Conservation (phyloP, 2,797 vertebrate species). For the Carapus acus region DNA sequence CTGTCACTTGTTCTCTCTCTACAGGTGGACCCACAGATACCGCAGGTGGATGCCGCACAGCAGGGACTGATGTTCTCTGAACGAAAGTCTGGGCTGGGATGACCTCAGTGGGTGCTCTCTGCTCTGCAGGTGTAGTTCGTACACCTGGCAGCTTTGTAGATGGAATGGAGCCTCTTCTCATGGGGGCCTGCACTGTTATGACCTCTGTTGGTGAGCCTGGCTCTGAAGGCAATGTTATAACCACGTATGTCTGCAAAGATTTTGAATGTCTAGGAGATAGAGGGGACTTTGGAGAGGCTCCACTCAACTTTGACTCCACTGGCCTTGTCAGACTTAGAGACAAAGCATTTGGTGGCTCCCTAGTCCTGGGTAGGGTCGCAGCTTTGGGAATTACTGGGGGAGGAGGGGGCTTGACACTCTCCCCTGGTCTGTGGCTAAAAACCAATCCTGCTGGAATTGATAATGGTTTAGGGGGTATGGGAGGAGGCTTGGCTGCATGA, state of each 20-base stretch:
- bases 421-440: conserved; percentile 84
- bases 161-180: conserved; percentile 68
- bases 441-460: conserved; percentile 88
- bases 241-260: conserved; percentile 91
- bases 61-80: conserved; percentile 60
- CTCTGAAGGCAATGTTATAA: conserved; percentile 96
- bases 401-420: conserved; percentile 81
- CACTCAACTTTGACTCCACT: conserved; percentile 77
- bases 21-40: conserved; percentile 22
- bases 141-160: conserved; percentile 68
- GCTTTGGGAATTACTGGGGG: conserved; percentile 62
- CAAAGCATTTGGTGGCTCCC: conserved; percentile 79
- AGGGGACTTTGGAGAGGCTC: conserved; percentile 88
- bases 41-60: conserved; percentile 52
- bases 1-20: conserved; percentile 71
- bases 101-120: conserved; percentile 60
- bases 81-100: conserved; percentile 51
- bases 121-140: conserved; percentile 60
- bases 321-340: conserved; percentile 84
- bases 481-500: conserved; percentile 76
- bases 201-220: conserved; percentile 83
- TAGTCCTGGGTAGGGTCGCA: conserved; percentile 78
- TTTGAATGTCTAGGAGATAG: conserved; percentile 86
- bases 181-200: conserved; percentile 73
- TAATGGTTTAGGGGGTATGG: conserved; percentile 91